Conservation (phyloP, 2,797 vertebrate genomes). For the Chloroceryle amazona region DNA sequence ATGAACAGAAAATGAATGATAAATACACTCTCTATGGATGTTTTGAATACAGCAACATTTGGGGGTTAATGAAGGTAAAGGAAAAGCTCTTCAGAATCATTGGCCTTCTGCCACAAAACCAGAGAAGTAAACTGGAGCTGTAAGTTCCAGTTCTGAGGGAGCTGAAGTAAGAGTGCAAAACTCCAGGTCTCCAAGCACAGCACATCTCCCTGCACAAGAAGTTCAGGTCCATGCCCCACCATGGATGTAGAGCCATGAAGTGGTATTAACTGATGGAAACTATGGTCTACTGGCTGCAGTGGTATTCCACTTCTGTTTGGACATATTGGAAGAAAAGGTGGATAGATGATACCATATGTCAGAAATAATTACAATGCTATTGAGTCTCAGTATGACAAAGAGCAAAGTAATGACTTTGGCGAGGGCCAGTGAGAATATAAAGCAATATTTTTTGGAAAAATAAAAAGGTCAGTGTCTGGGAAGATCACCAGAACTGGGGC, state of each 20-base stretch:
- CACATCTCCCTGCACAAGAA: not conserved
- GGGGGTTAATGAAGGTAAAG: slow-evolving; percentile 72
- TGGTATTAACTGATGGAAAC: not conserved
- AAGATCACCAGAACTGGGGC: slow-evolving; percentile 21
- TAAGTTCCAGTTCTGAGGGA: slow-evolving; percentile 36
- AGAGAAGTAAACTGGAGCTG: slow-evolving; percentile 9
- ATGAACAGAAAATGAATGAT: slow-evolving; percentile 65
- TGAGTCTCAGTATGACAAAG: slow-evolving; percentile 48
- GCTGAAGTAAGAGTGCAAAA: not conserved
- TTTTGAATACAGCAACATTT: slow-evolving; percentile 55
- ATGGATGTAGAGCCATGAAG: not conserved
- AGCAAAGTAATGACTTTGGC: slow-evolving; percentile 56
- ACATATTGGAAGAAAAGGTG: slow-evolving; percentile 40
- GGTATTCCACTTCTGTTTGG: slow-evolving; percentile 2
- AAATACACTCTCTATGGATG: slow-evolving; percentile 48
- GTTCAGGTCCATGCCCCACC: not conserved
- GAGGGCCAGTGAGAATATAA: slow-evolving; percentile 31
- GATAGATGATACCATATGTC: slow-evolving; percentile 64
- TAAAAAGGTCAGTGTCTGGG: slow-evolving; percentile 35
- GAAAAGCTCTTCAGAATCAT: slow-evolving; percentile 51
- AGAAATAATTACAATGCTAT: slow-evolving; percentile 68
- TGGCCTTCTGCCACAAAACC: slow-evolving; percentile 66
- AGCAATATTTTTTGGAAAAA: not conserved
- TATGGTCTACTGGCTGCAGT: not conserved
- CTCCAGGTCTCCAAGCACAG: not conserved